phyloP scores from a whole-genome alignment of 2,797 vertebrate genomes.

The Peromyscus attwateri region DNA sequence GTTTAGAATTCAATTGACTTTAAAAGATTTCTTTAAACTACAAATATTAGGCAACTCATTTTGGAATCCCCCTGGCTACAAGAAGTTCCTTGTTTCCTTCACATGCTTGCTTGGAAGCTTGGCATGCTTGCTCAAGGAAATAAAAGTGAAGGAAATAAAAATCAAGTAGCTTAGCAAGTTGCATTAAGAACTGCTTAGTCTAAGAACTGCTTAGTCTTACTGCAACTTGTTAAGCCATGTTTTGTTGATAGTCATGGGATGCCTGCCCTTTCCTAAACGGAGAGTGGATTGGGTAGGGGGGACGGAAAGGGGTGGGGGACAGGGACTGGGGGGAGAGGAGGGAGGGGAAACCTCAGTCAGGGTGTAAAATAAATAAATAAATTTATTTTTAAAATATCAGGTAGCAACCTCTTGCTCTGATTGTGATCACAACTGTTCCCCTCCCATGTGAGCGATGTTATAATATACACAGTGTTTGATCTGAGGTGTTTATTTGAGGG shows the following conservation, averaged over 20 bases:
- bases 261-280: not conserved
- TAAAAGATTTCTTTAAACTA: not conserved
- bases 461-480: not conserved
- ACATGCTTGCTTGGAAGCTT: not conserved
- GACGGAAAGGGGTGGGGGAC: not conserved
- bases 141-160: not conserved
- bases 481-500: not conserved
- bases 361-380: not conserved
- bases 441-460: not conserved
- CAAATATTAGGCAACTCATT: not conserved
- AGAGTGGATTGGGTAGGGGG: not conserved
- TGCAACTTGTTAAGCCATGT: not conserved
- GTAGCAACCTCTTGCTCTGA: not conserved
- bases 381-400: not conserved
- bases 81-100: not conserved
- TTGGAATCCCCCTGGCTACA: not conserved
- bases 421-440: not conserved
- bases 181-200: no score
- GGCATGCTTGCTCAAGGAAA: not conserved
- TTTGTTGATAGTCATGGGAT: not conserved
- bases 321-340: not conserved
- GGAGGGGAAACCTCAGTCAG: not conserved
- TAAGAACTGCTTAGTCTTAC: not conserved
- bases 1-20: conserved; percentile 21
- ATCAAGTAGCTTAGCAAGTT: not conserved